These are phyloP conservation scores for Butastur rufipennis DNA, from an alignment of 2,113 vertebrate species.

Conservation along the genomic window DNA sequence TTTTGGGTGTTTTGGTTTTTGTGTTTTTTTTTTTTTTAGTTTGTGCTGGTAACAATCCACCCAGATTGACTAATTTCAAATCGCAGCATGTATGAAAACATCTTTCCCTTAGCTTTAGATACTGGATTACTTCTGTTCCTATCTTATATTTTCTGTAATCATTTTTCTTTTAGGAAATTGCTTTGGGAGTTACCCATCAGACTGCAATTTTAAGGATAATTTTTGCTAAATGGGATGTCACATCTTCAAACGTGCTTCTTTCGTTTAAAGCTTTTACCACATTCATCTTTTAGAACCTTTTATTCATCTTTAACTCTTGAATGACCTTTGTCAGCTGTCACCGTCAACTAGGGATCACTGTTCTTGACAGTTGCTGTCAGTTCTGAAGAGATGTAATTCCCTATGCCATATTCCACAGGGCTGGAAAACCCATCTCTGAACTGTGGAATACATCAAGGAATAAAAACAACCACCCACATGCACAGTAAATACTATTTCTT, in stretches of 20 bases:
- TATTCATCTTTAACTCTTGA: background rate
- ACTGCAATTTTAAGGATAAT: background rate
- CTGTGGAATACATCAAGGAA: background rate
- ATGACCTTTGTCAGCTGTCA: slow-evolving; percentile 20
- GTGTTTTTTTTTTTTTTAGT: background rate
- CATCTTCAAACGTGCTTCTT: background rate
- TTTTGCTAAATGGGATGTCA: background rate
- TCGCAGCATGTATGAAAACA: background rate
- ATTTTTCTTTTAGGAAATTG: background rate
- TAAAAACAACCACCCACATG: background rate
- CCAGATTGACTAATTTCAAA: background rate
- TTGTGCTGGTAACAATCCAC: background rate
- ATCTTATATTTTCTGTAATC: background rate
- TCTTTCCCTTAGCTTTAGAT: background rate
- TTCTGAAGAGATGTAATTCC: background rate
- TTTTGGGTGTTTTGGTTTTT: background rate
- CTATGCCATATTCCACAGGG: background rate
- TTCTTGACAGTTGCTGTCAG: background rate
- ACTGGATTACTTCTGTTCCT: background rate
- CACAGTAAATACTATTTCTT: slow-evolving; percentile 15
- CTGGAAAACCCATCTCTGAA: background rate
- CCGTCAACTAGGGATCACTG: background rate
- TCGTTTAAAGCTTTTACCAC: background rate
- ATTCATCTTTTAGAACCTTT: background rate
- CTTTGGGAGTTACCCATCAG: background rate